Evolutionary conservation across 2,113 vertebrate species (phyloP).

Genomic region (Laticauda colubrina): DNA sequence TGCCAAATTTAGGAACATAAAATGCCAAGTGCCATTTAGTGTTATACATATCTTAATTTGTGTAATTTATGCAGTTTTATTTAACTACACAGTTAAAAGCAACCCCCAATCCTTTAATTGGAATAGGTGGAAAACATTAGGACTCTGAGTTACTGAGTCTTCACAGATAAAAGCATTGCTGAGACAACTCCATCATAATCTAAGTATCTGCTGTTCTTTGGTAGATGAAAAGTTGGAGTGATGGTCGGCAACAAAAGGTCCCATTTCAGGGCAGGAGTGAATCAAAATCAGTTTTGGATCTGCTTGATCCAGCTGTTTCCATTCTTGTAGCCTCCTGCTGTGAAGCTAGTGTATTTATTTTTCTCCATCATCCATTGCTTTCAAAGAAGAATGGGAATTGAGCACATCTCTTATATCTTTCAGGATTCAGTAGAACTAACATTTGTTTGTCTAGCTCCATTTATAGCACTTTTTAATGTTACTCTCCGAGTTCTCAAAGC

Average conservation of each 20-base stretch:
- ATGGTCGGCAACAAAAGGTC: neutral
- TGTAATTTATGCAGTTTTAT: neutral
- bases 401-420: neutral
- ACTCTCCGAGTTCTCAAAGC: neutral
- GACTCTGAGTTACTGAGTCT: neutral
- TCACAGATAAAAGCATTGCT: neutral
- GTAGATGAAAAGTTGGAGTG: neutral
- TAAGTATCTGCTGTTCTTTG: neutral
- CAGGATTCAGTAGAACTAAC: neutral
- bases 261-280: neutral
- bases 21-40: neutral
- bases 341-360: neutral
- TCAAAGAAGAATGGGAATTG: neutral
- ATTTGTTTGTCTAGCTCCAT: neutral
- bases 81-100: neutral
- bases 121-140: neutral
- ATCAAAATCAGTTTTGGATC: neutral
- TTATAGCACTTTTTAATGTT: neutral
- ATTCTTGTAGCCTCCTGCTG: neutral
- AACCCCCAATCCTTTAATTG: neutral
- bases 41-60: neutral
- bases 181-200: neutral
- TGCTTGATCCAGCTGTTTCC: neutral
- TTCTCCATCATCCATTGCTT: neutral
- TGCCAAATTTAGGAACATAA: neutral